phyloP scores from a whole-genome alignment of 2,113 vertebrate genomes.

The Mystacornis crossleyi region DNA sequence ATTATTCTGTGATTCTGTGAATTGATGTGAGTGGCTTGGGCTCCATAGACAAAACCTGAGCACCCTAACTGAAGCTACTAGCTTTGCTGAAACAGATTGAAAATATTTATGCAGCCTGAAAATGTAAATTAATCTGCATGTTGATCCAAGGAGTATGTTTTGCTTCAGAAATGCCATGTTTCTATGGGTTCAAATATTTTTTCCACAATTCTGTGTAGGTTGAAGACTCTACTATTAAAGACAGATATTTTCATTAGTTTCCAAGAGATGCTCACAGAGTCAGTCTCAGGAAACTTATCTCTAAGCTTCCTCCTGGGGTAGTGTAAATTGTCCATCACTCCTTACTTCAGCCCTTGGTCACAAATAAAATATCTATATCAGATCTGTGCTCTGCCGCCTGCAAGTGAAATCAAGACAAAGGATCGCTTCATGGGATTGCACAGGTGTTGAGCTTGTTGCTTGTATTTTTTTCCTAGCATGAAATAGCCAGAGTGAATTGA shows the following conservation, averaged over 20 bases:
- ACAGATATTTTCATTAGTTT: neutral
- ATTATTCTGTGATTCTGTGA: neutral
- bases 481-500: constrained; percentile 30
- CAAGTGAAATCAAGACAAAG: neutral
- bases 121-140: neutral
- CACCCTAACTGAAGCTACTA: neutral
- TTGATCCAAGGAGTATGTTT: neutral
- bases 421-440: neutral
- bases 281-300: neutral
- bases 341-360: neutral
- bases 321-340: neutral
- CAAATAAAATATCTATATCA: neutral
- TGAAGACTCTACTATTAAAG: neutral
- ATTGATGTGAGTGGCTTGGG: neutral
- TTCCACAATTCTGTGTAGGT: neutral
- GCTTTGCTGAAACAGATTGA: neutral
- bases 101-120: neutral
- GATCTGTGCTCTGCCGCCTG: neutral
- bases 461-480: neutral
- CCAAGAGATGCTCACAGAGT: neutral
- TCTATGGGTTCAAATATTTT: neutral
- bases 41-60: fast-evolving
- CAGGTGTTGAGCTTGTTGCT: constrained; percentile 7
- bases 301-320: neutral
- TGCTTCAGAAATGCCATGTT: neutral